These are phyloP conservation scores for Pseudomugil gertrudae DNA, from an alignment of 2,797 vertebrate genomes.

Conservation along the genomic window DNA sequence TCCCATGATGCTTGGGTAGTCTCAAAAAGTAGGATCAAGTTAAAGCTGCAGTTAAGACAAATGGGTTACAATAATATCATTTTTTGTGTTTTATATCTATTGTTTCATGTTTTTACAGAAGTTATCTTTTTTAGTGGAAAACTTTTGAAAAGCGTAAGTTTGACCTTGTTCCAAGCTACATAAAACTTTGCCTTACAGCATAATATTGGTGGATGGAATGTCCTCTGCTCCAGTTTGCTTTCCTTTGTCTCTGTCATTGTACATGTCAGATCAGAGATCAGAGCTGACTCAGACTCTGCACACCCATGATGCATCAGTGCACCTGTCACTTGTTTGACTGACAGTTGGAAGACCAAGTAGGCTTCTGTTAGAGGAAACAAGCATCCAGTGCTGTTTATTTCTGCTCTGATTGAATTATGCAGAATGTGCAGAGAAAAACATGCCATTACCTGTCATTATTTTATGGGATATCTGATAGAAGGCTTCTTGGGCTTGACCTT, in stretches of 20 bases:
- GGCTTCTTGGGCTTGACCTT: neutral
- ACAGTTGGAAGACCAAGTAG: conserved; percentile 4
- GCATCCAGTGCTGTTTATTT: conserved; percentile 13
- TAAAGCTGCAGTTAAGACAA: neutral
- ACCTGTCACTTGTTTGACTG: conserved; percentile 45
- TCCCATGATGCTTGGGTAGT: neutral
- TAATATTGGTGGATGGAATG: neutral
- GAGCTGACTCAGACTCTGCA: conserved; percentile 36
- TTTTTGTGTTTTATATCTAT: neutral
- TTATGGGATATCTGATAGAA: neutral
- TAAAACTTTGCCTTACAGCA: neutral
- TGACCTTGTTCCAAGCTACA: neutral
- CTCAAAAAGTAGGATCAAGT: neutral
- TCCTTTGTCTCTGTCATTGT: conserved; percentile 5
- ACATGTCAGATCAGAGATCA: conserved; percentile 10
- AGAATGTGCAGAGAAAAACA: conserved; percentile 1
- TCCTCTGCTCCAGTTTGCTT: neutral
- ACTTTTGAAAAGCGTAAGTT: too few species aligned
- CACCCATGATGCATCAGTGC: conserved; percentile 50
- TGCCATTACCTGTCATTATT: neutral
- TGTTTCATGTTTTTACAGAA: conserved; percentile 1
- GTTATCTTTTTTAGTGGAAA: fast-evolving
- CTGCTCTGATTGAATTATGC: conserved; percentile 15
- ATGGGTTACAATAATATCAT: neutral
- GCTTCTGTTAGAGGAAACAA: conserved; percentile 17